Base-by-base conservation (phyloP, 2,797 vertebrate genomes). In the Novumbra hubbsi region DNA sequence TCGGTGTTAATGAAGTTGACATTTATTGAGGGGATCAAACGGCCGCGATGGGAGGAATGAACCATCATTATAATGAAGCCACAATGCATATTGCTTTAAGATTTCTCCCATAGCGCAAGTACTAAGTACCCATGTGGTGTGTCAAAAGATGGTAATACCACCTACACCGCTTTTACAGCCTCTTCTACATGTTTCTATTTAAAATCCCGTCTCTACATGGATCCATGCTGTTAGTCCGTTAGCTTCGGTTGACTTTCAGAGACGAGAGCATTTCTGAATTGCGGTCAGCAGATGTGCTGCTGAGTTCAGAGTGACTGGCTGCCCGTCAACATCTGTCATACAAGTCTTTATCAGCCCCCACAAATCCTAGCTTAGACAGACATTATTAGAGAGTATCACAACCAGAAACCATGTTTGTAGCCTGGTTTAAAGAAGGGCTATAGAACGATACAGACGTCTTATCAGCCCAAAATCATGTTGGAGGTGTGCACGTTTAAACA, bases 201-300 rank as follows among this genome's bases (percentile, higher is more conserved):
- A 27, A 30, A 57, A 17, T 63, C 24, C 60, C 60, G 15, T 64
- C 14, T 6, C 2, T 28, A 63, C 14, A 62, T 4, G 11, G n/a
- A 41, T 69, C 38, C 38, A 15, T 24, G 17, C 68, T 15, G 12
- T 8, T 28, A 24, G 38, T 45, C n/a, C 24, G 86, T 89, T 91
- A 88, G 85, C 89, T 85, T 85, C 82, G 84, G 87, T 86, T 88
- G 84, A 80, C 86, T 82, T 83, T 87, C 52, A 70, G 71, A 71
- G 79, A 73, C 85, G 89, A 73, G 85, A 90, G 76, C 88, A 87
- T 86, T 90, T 91, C 83, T 73, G 80, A 89, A 92, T 90, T 86
- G 88, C 85, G 85, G 88, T 91, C 92, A 92, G 88, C 92, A 92
- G 90, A 92, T 64, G 62, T 74, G 68, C 27, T 72, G 68, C 65